Evolutionary conservation across 2,888 invertebrate genomes (phyloP), one percentile per base, ranked within the genome.

Genomic region (Crocallis elinguaria): DNA sequence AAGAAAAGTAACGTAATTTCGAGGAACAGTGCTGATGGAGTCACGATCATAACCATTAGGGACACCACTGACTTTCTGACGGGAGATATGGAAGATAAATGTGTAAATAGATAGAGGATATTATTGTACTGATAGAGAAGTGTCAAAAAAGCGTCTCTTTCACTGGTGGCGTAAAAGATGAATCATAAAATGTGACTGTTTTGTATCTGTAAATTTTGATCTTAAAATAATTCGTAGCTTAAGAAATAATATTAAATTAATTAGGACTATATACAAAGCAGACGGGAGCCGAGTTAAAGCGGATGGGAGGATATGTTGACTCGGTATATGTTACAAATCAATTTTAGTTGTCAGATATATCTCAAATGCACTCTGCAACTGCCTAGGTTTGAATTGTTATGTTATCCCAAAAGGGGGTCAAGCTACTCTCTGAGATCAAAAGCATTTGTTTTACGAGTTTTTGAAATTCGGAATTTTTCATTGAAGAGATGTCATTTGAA

Each of bases 1-100:
- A 91, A 92, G 77, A 90, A 89, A 52, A 85, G 74, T 64, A 86
- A 87, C 67, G 78, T 88, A 29, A 83, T 89, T 57, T 79, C 86
- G 0, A 72, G 88, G 60, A 85, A 84, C 67, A 90, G 84, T 35
- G 61, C 84, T 1, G 91, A 92, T 30, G 84, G 87, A 0, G 88
- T 92, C 60, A 92, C 90, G 53, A 87, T 88, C 17, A 84, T 88
- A 82, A 85, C 84, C 0, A 73, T 91, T 2, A 70, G 85, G 13
- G 89, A 89, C 44, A 73, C 82, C 27, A 85, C 77, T 12, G 87
- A 88, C 53, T 89, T 85, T 52, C 66, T 86, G 0, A 75, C 76
- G 0, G 78, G 75, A 0, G 88, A 88, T 5, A 53, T 73, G 5
- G 79, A 83, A 8, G 86, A 88, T 1, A 88, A 86, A 64, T 82